Percentiles rank a stretch among this genome's conserved stretches.
phyloP scores from a whole-genome alignment of 1,140 invertebrate species.

The Coelopa frigida region DNA sequence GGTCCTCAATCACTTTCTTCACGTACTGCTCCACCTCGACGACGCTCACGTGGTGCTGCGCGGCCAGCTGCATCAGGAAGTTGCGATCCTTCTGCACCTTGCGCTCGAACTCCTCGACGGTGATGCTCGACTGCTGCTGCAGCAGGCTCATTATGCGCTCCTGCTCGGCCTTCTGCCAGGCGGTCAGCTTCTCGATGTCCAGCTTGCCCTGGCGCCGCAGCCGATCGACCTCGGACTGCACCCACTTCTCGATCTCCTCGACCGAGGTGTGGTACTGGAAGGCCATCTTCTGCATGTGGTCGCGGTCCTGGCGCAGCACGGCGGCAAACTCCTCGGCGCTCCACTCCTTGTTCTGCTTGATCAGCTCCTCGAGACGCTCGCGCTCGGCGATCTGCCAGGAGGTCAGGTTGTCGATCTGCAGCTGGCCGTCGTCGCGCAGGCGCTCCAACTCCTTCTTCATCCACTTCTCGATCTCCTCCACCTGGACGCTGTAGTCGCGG shows the following conservation, averaged over 20 bases:
- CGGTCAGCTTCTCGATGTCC: constrained; percentile 33
- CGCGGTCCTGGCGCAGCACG: constrained; percentile 33
- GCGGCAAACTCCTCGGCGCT: constrained; percentile 32
- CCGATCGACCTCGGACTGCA: constrained; percentile 30
- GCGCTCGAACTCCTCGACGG: constrained; percentile 31
- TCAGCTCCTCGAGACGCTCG: constrained; percentile 29
- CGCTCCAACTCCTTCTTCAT: constrained; percentile 40
- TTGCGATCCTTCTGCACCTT: constrained; percentile 35
- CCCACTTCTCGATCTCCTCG: constrained; percentile 39
- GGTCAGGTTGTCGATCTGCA: constrained; percentile 39
- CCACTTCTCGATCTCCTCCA: constrained; percentile 38
- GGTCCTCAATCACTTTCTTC: constrained; percentile 31
- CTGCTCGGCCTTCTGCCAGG: constrained; percentile 36
- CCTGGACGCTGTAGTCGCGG: constrained; percentile 35
- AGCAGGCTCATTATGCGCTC: constrained; percentile 29
- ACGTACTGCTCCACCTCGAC: constrained; percentile 34
- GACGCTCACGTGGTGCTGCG: constrained; percentile 36
- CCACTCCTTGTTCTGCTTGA: constrained; percentile 36
- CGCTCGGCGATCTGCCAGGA: constrained; percentile 37
- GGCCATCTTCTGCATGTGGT: constrained; percentile 41
- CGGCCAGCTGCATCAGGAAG: constrained; percentile 31
- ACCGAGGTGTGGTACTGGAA: constrained; percentile 41
- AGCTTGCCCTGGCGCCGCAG: constrained; percentile 34
- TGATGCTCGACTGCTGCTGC: constrained; percentile 32
- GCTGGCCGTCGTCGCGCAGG: constrained; percentile 36